Percentiles rank a stretch among this genome's conserved stretches.
These are phyloP conservation scores for Fissipunctia ypsillon DNA, from an alignment of 2,888 invertebrate species.

Conservation along the genomic window DNA sequence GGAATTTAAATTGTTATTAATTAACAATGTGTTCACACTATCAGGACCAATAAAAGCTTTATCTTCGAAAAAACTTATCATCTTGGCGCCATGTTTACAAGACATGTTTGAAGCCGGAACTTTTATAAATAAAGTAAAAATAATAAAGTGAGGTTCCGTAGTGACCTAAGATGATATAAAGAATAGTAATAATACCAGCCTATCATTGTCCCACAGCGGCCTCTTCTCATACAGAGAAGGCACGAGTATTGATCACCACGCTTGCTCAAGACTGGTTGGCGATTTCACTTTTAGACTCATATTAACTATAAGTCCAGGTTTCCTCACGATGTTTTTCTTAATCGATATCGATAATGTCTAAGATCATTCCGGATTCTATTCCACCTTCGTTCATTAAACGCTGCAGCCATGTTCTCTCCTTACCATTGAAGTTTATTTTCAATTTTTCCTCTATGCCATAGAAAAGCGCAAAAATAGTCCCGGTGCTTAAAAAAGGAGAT, in stretches of 20 bases:
- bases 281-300: background rate
- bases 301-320: background rate
- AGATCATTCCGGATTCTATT: no score
- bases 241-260: no score
- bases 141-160: conserved; percentile 33
- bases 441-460: no score
- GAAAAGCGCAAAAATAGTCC: no score
- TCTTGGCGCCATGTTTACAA: conserved; percentile 40
- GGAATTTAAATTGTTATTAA: conserved; percentile 54
- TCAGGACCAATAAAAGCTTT: conserved; percentile 51
- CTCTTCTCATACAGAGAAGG: background rate
- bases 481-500: no score
- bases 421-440: no score
- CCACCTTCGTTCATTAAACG: no score
- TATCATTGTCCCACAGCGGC: background rate
- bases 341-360: background rate
- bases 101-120: background rate
- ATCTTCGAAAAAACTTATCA: conserved; percentile 46
- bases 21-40: conserved; percentile 45
- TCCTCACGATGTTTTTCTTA: background rate
- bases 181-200: background rate
- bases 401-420: no score
- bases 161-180: background rate
- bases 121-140: background rate
- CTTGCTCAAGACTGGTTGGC: no score